Percentiles rank a stretch among this genome's conserved stretches.
Conservation (phyloP, 2,113 vertebrate species). For the Neodon shergylaensis region DNA sequence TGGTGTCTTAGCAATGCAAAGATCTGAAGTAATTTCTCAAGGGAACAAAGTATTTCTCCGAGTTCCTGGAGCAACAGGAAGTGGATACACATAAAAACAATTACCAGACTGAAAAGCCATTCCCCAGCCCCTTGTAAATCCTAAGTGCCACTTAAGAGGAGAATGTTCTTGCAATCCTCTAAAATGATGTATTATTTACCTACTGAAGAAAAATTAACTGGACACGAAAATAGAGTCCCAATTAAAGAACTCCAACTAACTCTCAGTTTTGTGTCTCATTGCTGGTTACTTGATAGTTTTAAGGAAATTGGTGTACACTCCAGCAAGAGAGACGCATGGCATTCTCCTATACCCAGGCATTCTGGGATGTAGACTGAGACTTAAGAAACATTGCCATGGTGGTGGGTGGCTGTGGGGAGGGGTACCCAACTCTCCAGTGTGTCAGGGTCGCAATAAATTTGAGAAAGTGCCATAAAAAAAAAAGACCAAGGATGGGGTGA, state of each 20-base stretch:
- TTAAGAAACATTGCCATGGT: background rate
- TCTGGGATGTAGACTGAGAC: background rate
- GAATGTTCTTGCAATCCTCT: slow-evolving; percentile 64
- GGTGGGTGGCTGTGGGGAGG: background rate
- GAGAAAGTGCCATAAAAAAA: background rate
- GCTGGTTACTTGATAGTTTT: slow-evolving; percentile 19
- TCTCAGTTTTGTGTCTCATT: slow-evolving; percentile 42
- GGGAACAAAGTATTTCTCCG: slow-evolving; percentile 70
- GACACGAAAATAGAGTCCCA: slow-evolving; percentile 41
- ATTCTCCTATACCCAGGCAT: background rate
- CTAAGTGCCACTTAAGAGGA: slow-evolving; percentile 60
- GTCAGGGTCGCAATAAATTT: slow-evolving; percentile 32
- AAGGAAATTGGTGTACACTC: slow-evolving; percentile 62
- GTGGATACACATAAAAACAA: slow-evolving; percentile 76
- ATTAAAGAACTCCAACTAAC: slow-evolving; percentile 54
- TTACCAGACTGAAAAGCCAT: slow-evolving; percentile 77
- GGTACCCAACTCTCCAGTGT: background rate
- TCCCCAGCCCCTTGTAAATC: slow-evolving; percentile 73
- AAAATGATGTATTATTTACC: slow-evolving; percentile 68
- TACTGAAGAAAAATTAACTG: slow-evolving; percentile 67
- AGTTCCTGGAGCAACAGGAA: slow-evolving; percentile 79
- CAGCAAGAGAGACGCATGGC: background rate
- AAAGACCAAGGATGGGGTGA: background rate
- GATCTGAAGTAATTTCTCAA: slow-evolving; percentile 77
- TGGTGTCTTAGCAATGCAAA: slow-evolving; percentile 73